Conservation (phyloP, 2,888 invertebrate genomes). For the Vanessa cardui region DNA sequence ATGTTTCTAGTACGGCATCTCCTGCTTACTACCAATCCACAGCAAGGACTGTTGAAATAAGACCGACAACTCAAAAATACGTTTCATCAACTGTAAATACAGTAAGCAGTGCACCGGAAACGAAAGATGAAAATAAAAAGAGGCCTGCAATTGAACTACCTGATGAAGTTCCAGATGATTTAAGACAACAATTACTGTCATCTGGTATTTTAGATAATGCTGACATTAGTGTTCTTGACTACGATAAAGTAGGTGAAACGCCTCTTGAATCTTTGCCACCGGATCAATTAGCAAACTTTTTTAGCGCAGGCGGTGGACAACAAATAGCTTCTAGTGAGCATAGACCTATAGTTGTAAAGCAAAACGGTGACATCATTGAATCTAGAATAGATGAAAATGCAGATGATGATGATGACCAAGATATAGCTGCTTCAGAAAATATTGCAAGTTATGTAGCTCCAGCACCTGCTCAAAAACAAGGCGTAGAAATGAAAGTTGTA, state of each 20-base stretch:
- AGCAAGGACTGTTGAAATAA: conserved; percentile 74
- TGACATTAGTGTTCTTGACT: conserved; percentile 93
- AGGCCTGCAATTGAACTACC: conserved; percentile 85
- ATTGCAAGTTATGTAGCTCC: conserved; percentile 64
- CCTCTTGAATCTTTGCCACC: conserved; percentile 92
- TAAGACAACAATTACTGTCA: conserved; percentile 90
- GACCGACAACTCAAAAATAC: conserved; percentile 78
- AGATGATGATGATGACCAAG: conserved; percentile 75
- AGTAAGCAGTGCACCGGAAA: conserved; percentile 68
- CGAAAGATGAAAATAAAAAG: conserved; percentile 83
- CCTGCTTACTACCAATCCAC: conserved; percentile 71
- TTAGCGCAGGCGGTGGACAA: conserved; percentile 90
- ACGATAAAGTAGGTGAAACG: conserved; percentile 94
- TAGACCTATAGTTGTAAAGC: conserved; percentile 85
- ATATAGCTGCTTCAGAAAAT: conserved; percentile 83
- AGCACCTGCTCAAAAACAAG: conserved; percentile 71
- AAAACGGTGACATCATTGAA: conserved; percentile 83
- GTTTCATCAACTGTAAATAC: conserved; percentile 76
- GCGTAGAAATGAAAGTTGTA: conserved; percentile 93
- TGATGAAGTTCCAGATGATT: conserved; percentile 94
- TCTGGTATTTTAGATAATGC: conserved; percentile 94
- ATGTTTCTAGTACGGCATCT: conserved; percentile 60
- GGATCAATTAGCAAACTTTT: conserved; percentile 93
- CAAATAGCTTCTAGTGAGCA: conserved; percentile 88
- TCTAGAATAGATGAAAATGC: conserved; percentile 73